A percentile compares a stretch with the other conserved stretches of the same genome.
phyloP scores from a whole-genome alignment of 2,113 vertebrate species.

The Pionites leucogaster region DNA sequence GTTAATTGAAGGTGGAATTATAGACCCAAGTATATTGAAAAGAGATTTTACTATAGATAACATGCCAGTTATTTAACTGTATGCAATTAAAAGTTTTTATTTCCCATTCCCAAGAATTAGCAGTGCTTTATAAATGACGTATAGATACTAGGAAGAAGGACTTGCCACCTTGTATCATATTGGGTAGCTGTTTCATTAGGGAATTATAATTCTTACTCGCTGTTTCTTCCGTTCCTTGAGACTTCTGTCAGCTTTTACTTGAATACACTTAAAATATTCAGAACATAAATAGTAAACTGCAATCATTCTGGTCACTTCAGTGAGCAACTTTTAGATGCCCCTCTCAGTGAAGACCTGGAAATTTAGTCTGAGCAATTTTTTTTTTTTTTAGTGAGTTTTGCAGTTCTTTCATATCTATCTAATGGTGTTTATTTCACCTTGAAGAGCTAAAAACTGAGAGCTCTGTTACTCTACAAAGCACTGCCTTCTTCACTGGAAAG shows the following conservation, averaged over 20 bases:
- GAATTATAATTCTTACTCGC: neutral
- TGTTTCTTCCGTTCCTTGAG: neutral
- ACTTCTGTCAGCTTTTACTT: neutral
- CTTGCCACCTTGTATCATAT: neutral
- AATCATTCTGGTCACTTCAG: neutral
- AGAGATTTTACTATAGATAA: neutral
- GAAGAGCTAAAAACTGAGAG: neutral
- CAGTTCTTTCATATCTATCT: rapidly evolving
- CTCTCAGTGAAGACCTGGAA: neutral
- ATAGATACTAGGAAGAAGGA: neutral
- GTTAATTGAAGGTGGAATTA: slow-evolving; percentile 1
- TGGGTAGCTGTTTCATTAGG: neutral
- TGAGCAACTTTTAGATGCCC: neutral
- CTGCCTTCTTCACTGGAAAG: neutral
- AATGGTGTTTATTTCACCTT: neutral
- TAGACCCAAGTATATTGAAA: neutral
- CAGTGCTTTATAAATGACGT: neutral
- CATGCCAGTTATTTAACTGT: neutral
- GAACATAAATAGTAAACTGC: neutral
- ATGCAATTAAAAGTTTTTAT: neutral
- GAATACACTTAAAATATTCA: neutral
- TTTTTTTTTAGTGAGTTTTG: neutral
- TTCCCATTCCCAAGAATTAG: neutral
- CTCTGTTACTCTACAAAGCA: neutral
- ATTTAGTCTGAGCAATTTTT: neutral